Percentiles rank a stretch among this genome's conserved stretches.
These are phyloP conservation scores for Lonchura striata DNA, from an alignment of 2,113 vertebrate species.

Conservation along the genomic window DNA sequence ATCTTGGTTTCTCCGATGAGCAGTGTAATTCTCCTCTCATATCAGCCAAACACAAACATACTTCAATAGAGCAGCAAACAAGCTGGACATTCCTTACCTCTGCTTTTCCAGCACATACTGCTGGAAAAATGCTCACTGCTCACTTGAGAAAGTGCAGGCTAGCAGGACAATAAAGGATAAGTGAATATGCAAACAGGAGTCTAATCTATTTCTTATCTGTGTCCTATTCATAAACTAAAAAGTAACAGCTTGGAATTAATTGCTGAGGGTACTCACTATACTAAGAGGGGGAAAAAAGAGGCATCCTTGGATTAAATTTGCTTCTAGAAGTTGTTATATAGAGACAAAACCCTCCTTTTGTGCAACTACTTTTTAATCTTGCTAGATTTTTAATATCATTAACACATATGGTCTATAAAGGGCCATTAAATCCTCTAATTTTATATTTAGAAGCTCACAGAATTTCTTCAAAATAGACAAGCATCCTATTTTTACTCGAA, in stretches of 20 bases:
- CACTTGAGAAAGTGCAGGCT: background rate
- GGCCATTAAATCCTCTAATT: background rate
- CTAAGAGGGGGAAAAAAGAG: accelerated
- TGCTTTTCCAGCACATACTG: background rate
- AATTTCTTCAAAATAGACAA: background rate
- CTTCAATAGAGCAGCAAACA: background rate
- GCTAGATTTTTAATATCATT: background rate
- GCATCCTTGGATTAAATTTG: background rate
- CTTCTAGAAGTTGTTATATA: background rate
- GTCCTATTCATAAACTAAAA: background rate
- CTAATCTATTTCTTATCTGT: background rate
- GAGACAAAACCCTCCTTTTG: background rate
- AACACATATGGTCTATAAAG: background rate
- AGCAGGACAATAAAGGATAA: background rate
- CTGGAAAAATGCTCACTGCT: background rate
- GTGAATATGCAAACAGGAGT: background rate
- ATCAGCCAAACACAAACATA: background rate
- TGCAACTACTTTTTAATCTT: background rate
- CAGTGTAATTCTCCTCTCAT: background rate
- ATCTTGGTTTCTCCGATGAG: background rate
- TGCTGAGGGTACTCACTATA: background rate
- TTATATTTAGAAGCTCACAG: background rate
- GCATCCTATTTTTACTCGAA: background rate
- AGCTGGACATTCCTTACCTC: accelerated
- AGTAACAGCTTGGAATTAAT: background rate